Base-by-base conservation (phyloP, 1,140 invertebrate species). In the Penaeus japonicus region DNA sequence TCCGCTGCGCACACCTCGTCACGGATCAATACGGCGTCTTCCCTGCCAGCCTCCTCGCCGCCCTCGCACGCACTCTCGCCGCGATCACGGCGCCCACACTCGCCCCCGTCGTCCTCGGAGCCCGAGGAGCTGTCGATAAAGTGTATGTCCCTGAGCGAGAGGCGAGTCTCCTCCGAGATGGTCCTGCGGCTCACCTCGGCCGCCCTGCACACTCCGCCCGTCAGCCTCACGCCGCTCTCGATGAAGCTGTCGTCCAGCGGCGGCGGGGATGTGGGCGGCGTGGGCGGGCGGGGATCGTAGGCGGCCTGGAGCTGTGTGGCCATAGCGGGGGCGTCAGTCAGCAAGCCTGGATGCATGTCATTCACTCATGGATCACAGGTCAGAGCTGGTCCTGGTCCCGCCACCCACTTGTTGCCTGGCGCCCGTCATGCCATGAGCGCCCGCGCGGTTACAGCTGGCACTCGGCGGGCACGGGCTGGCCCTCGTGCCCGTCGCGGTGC, bases 1-100 rank as follows among this genome's bases (percentile, higher is more conserved):
- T 80, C 85, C 75, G 85, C 85, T 86, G 85, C 85, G 85, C 85
- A 86, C 85, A 86, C 85, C 78, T 86, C 85, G 85, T 86, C 85
- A 86, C 65, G 85, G 85, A 86, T 86, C 85, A 86, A 86, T 86
- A 86, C 85, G 70, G 79, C 85, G 78, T 86, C 85, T 86, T 86
- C 85, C 77, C 85, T 57, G 77, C 53, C 84, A 85, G 85, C 85
- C 85, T 86, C 85, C 85, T 79, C 24, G 85, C 85, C 85, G 77
- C 85, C 85, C 85, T 86, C 85, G 57, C 85, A 65, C 75, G 85
- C 85, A 77, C 85, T 77, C 85, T 86, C 84, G 53, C 54, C 75
- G 22, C 53, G 57, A 55, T 55, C 39, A 30, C 84, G 73, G 82
- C 82, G 82, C 55, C 75, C 84, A 62, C 75, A 77, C 53, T 85